These are phyloP conservation scores for Rhynchophorus ferrugineus DNA, from an alignment of 1,140 invertebrate genomes.

Conservation along the genomic window DNA sequence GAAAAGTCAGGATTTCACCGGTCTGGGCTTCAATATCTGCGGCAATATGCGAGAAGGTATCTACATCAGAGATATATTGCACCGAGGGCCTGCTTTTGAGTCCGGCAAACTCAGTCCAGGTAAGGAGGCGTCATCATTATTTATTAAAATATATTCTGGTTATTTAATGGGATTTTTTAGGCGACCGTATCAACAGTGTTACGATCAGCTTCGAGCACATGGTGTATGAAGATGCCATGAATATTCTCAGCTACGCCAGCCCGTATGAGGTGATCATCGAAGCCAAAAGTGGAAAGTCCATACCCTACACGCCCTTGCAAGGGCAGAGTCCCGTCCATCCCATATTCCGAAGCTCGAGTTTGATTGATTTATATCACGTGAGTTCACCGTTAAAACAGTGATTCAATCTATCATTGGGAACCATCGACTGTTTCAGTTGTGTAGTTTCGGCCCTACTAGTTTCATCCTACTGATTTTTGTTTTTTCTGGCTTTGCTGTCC, in stretches of 20 bases:
- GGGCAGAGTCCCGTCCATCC: slow-evolving; percentile 32
- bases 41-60: slow-evolving; percentile 87
- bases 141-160: not conserved
- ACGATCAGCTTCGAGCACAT: slow-evolving; percentile 82
- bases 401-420: too few species aligned
- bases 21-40: slow-evolving; percentile 81
- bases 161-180: slow-evolving; percentile 46
- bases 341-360: slow-evolving; percentile 41
- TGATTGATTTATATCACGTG: slow-evolving; percentile 46
- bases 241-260: slow-evolving; percentile 85
- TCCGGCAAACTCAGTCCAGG: slow-evolving; percentile 75
- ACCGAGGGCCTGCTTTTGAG: slow-evolving; percentile 79
- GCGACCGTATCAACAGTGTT: slow-evolving; percentile 77
- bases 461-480: too few species aligned
- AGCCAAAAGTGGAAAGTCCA: slow-evolving; percentile 44
- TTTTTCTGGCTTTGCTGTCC: too few species aligned
- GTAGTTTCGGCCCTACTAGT: too few species aligned
- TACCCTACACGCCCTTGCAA: slow-evolving; percentile 21
- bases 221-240: slow-evolving; percentile 83
- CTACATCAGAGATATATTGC: slow-evolving; percentile 77
- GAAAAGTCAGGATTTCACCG: slow-evolving; percentile 80
- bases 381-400: slow-evolving; percentile 16
- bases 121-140: slow-evolving; percentile 38
- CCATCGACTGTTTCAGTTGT: too few species aligned
- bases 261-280: slow-evolving; percentile 76